Evolutionary conservation across 2,797 vertebrate species (phyloP), one percentile per base, ranked within the genome.

Genomic region (Zonotrichia albicollis): DNA sequence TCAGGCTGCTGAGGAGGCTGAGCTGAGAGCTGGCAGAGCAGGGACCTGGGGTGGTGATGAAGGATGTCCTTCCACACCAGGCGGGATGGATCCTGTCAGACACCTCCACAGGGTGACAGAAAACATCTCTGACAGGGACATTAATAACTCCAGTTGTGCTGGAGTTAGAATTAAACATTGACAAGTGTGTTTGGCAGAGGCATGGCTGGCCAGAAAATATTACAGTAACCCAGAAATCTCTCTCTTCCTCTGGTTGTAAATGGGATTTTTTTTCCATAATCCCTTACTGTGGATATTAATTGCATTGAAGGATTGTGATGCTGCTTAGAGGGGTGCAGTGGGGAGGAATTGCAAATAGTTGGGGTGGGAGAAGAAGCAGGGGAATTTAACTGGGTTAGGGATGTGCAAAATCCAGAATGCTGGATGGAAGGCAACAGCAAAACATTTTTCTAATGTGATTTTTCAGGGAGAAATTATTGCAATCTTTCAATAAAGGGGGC

Each of bases 381-480:
- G 40, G 43, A 46, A 54, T 81, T 84, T 72, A 32, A 16, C 4
- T 29, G 43, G 16, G 17, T 23, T 4, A 87, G 25, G 42, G 57
- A 13, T 42, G 8, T 36, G 30, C 19, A 43, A 90, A 79, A 78
- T 40, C n/a, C 38, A 29, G 27, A 74, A 40, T 0, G 2, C 10
- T 70, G 68, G 19, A 13, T 43, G 30, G 32, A 60, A 27, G 32
- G 23, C 0, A 1, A 32, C 12, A 67, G 12, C 12, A 70, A 66
- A 61, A 22, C 3, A 32, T 27, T 53, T 51, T 60, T 51, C 29
- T 48, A 54, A 40, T 45, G 11, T 18, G 17, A 30, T 38, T 72
- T 43, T 75, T 19, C 0, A 0, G n/a, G 10, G 40, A 57, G 13
- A 84, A 34, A 22, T 32, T 68, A 13, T 5, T 29, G 25, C 0